Evolutionary conservation across 2,888 invertebrate species (phyloP).

Genomic region (Aradus depressus): DNA sequence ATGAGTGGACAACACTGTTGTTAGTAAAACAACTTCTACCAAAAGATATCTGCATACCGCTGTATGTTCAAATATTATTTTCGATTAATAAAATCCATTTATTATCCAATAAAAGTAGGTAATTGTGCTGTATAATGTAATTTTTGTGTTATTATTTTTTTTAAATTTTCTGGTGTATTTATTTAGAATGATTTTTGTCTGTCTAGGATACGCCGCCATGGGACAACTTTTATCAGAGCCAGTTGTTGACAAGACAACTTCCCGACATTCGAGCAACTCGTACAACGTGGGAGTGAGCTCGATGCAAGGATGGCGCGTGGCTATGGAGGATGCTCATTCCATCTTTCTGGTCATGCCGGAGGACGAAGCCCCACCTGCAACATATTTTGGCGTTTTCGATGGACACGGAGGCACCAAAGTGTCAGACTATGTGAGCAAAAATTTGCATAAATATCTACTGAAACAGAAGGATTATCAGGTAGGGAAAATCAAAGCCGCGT

Average conservation of each 20-base stretch:
- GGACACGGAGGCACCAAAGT: constrained; percentile 21
- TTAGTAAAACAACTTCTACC: too few species aligned
- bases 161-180: too few species aligned
- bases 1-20: too few species aligned
- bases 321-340: constrained; percentile 22
- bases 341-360: constrained; percentile 18
- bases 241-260: constrained; percentile 39
- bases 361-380: constrained; percentile 9
- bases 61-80: too few species aligned
- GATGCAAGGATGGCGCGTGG: constrained; percentile 22
- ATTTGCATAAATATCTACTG: constrained; percentile 17
- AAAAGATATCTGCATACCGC: too few species aligned
- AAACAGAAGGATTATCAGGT: constrained; percentile 17
- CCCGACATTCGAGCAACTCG: background rate
- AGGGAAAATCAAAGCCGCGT: constrained; percentile 11
- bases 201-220: too few species aligned
- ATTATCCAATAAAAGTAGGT: too few species aligned
- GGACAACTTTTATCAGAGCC: constrained; percentile 97
- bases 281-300: constrained; percentile 15
- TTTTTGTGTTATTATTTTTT: too few species aligned
- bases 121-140: too few species aligned
- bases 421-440: constrained; percentile 15
- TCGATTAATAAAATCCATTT: too few species aligned
- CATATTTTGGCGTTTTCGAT: constrained; percentile 22
- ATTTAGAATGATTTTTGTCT: too few species aligned